A percentile compares a stretch with the other conserved stretches of the same genome.
Conservation (phyloP, 2,113 vertebrate species). For the Eurystomus gularis region DNA sequence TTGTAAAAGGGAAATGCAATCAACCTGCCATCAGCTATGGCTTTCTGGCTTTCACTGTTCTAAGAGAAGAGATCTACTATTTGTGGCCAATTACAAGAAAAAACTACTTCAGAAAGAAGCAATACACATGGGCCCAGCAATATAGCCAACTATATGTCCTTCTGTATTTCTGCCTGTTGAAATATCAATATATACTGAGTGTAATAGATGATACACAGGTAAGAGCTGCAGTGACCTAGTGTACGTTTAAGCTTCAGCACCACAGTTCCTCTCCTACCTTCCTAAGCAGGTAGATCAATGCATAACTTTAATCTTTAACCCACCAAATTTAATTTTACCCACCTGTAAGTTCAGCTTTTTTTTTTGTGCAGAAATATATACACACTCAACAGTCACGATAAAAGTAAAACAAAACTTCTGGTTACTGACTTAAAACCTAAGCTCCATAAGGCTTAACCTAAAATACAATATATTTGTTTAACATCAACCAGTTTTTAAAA, state of each 20-base stretch:
- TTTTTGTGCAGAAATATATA: slow-evolving; percentile 36
- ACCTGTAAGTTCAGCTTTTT: slow-evolving; percentile 21
- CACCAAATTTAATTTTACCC: slow-evolving; percentile 20
- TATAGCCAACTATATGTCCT: background rate
- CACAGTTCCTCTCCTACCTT: background rate
- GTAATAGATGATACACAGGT: background rate
- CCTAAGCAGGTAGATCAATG: background rate
- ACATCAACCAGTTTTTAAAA: slow-evolving; percentile 65
- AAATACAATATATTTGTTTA: slow-evolving; percentile 46
- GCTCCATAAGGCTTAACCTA: slow-evolving; percentile 47
- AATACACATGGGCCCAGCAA: background rate
- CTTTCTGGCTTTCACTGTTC: background rate
- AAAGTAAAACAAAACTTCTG: slow-evolving; percentile 59
- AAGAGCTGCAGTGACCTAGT: background rate
- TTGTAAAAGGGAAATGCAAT: slow-evolving; percentile 7
- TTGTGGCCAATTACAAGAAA: slow-evolving; percentile 10
- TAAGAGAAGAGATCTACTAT: background rate
- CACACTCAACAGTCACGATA: background rate
- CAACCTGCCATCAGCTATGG: background rate
- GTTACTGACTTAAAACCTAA: slow-evolving; percentile 43
- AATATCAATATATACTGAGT: background rate
- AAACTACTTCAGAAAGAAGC: background rate
- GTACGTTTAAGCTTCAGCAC: background rate
- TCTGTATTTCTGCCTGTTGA: background rate
- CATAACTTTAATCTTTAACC: slow-evolving; percentile 5